Percentiles rank a stretch among this genome's conserved stretches.
These are phyloP conservation scores for Pardalotus punctatus DNA, from an alignment of 2,113 vertebrate species.

Conservation along the genomic window DNA sequence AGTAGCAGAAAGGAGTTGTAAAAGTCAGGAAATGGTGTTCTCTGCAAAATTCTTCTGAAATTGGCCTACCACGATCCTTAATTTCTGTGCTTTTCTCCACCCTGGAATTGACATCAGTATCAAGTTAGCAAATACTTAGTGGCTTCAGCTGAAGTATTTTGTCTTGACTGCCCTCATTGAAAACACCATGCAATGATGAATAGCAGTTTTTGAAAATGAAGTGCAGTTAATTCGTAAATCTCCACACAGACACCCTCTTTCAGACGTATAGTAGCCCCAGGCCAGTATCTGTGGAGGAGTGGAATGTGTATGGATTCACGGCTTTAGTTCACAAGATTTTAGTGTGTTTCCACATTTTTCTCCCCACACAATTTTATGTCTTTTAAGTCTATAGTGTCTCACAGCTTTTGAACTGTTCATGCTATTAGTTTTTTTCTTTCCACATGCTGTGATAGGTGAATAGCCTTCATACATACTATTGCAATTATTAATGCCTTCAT, in stretches of 20 bases:
- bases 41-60: background rate
- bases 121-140: conserved; percentile 32
- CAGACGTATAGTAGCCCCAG: background rate
- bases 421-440: background rate
- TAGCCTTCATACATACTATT: background rate
- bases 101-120: background rate
- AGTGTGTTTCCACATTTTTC: background rate
- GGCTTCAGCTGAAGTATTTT: conserved; percentile 25
- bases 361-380: background rate
- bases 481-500: conserved; percentile 7
- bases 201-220: conserved; percentile 5
- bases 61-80: background rate
- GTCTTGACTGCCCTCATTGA: background rate
- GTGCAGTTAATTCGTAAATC: conserved; percentile 7
- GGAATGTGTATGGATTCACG: background rate
- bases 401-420: background rate
- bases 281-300: background rate
- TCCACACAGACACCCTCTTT: background rate
- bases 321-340: background rate
- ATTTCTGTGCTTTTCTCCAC: conserved; percentile 8
- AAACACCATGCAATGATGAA: background rate
- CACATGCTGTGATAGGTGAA: background rate
- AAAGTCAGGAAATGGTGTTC: background rate
- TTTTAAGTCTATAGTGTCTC: background rate
- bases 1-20: background rate